Percentiles rank a stretch among this genome's conserved stretches.
Conservation (phyloP, 2,113 vertebrate genomes). For the Ptilonorhynchus violaceus region DNA sequence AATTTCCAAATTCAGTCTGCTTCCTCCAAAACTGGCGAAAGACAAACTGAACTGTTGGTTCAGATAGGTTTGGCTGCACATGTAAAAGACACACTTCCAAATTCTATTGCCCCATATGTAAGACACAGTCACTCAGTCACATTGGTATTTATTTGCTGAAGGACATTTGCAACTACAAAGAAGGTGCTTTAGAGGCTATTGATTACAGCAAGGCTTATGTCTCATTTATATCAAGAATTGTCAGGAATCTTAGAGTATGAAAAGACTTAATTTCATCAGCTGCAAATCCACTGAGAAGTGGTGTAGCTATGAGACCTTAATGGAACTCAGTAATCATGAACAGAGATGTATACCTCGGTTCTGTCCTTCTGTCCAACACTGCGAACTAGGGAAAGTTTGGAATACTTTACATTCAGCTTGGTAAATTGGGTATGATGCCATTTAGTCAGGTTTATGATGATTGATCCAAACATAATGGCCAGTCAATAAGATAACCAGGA, state of each 20-base stretch:
- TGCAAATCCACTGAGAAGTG: not conserved
- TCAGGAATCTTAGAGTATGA: not conserved
- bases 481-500: not conserved
- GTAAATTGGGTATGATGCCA: not conserved
- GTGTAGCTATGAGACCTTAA: not conserved
- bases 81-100: not conserved
- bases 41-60: not conserved
- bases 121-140: not conserved
- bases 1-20: not conserved
- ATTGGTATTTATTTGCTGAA: not conserved
- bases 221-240: not conserved
- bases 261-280: not conserved
- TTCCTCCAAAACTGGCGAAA: not conserved
- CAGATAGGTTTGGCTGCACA: not conserved
- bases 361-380: not conserved
- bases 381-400: not conserved
- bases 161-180: not conserved
- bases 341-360: not conserved
- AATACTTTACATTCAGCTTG: not conserved
- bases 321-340: not conserved
- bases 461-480: constrained; percentile 1
- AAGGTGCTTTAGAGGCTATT: not conserved
- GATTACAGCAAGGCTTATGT: not conserved
- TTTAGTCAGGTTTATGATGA: constrained; percentile 16
- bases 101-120: not conserved